A percentile compares a stretch with the other conserved stretches of the same genome.
Conservation (phyloP, 1,140 invertebrate genomes). For the Caenorhabditis brenneri region DNA sequence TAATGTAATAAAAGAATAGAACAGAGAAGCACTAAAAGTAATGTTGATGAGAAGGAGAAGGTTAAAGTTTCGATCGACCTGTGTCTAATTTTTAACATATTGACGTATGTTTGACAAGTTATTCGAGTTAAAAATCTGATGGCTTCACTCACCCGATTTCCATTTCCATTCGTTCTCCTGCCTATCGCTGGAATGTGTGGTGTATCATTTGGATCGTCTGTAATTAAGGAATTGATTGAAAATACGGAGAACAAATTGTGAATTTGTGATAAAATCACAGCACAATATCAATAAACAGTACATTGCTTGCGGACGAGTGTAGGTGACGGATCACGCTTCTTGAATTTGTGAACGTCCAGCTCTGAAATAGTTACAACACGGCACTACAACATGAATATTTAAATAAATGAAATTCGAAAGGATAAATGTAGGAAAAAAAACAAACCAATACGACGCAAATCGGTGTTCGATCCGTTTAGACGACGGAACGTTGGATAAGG, state of each 20-base stretch:
- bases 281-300: conserved; percentile 46
- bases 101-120: neutral
- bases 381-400: conserved; percentile 23
- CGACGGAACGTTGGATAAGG: conserved; percentile 33
- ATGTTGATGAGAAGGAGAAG: neutral
- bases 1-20: neutral
- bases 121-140: neutral
- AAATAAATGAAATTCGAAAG: conserved; percentile 5
- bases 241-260: neutral
- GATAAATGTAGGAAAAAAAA: neutral
- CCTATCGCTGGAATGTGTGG: conserved; percentile 52
- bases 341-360: conserved; percentile 51
- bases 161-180: conserved; percentile 42
- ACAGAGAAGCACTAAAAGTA: neutral
- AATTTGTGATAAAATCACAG: neutral
- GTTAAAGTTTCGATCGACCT: too few relatives aligned
- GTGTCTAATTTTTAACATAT: neutral
- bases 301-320: conserved; percentile 55
- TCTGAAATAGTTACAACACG: conserved; percentile 42
- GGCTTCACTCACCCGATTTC: neutral
- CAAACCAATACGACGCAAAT: conserved; percentile 54
- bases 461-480: conserved; percentile 50
- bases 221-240: conserved; percentile 38
- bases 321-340: conserved; percentile 55
- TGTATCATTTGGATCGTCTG: conserved; percentile 52